Percentiles rank a stretch among this genome's conserved stretches.
Conservation (phyloP, 2,797 vertebrate species). For the Bucorvus abyssinicus region DNA sequence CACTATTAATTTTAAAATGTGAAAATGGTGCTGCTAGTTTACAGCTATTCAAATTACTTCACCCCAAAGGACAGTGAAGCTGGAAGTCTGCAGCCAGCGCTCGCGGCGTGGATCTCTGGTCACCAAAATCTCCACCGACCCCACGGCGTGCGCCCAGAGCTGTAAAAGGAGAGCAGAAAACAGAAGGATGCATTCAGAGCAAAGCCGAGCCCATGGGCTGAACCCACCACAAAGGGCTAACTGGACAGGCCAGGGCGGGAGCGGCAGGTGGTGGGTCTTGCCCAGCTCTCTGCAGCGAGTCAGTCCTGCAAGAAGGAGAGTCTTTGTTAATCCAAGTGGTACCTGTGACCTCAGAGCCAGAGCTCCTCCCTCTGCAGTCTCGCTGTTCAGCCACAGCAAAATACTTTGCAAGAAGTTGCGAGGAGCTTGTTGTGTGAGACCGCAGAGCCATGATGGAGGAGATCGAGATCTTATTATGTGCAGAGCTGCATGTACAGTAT, state of each 20-base stretch:
- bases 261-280: background rate
- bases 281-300: background rate
- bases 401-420: background rate
- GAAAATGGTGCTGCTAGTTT: background rate
- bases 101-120: background rate
- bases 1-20: background rate
- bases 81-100: background rate
- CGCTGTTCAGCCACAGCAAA: background rate
- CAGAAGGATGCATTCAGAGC: background rate
- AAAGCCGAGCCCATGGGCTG: background rate
- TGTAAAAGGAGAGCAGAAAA: background rate
- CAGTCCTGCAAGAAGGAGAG: background rate
- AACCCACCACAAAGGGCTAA: background rate
- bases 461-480: background rate
- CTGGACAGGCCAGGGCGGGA: background rate
- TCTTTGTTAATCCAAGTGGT: background rate
- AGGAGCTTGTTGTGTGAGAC: background rate
- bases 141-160: background rate
- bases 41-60: background rate
- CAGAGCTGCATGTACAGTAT: fast-evolving
- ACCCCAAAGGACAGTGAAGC: background rate
- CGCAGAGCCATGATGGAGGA: background rate
- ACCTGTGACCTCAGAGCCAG: fast-evolving
- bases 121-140: background rate
- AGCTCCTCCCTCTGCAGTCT: background rate